Conservation (phyloP, 2,113 vertebrate genomes). For the Ameiurus melas region DNA sequence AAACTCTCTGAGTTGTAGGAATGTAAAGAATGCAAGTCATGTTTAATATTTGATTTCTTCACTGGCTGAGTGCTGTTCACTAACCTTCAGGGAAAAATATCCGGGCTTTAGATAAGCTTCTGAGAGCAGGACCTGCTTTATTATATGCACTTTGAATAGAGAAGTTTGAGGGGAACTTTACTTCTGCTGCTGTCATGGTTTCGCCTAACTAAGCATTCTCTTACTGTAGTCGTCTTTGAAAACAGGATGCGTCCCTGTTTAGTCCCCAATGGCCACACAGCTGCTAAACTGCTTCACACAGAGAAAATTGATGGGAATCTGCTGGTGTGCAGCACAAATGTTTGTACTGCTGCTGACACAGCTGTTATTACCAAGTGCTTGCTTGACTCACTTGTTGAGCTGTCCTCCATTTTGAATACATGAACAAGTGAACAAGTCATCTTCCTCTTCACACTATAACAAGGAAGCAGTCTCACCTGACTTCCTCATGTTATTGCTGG, state of each 20-base stretch:
- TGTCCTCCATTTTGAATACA: slow-evolving; percentile 36
- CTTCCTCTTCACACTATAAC: slow-evolving; percentile 2
- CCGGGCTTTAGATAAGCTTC: slow-evolving; percentile 4
- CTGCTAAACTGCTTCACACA: slow-evolving; percentile 50
- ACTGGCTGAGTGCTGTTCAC: background rate
- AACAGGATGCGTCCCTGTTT: slow-evolving; percentile 42
- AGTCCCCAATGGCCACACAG: slow-evolving; percentile 45
- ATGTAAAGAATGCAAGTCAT: slow-evolving; percentile 36
- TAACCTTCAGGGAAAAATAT: background rate
- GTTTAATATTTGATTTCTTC: slow-evolving; percentile 51
- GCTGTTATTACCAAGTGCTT: slow-evolving; percentile 52
- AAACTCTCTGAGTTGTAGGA: slow-evolving; percentile 23
- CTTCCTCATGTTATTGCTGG: slow-evolving; percentile 9
- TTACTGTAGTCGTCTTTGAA: slow-evolving; percentile 34
- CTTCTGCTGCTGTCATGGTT: background rate
- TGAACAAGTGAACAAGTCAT: slow-evolving; percentile 13
- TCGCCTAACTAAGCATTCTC: slow-evolving; percentile 2
- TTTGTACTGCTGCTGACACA: slow-evolving; percentile 53
- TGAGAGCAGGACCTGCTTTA: background rate
- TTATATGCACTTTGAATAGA: background rate
- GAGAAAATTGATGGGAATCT: slow-evolving; percentile 38
- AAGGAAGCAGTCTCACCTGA: slow-evolving; percentile 23
- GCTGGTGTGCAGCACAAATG: slow-evolving; percentile 36
- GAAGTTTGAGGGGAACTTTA: background rate
- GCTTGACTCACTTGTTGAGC: slow-evolving; percentile 36